Base-by-base conservation (phyloP, 2,113 vertebrate genomes). In the Nothoprocta pentlandii region DNA sequence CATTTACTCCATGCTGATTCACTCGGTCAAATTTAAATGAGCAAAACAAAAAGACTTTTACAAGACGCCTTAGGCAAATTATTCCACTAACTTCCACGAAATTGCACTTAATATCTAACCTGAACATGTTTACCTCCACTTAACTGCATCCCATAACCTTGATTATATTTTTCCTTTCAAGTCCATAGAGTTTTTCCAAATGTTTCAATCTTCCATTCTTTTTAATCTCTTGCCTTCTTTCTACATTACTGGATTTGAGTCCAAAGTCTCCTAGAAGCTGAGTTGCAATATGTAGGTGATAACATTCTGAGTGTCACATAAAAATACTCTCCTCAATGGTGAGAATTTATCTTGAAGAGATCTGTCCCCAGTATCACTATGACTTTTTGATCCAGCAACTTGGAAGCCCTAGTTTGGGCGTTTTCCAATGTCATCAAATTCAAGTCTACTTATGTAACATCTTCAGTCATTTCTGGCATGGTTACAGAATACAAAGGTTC, bases 361-460 rank as follows among this genome's bases (percentile, higher is more conserved):
- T n/a, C 53, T 54, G 46, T 44, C 56, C 75, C 34, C 28, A 39
- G 5, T 19, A 80, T n/a, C 56, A 71, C 49, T 30, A 9, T 8
- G 96, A 97, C 95, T 96, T 97, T 95, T 94, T 6, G 7, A 39
- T 80, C 67, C 81, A 39, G 32, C 19, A 70, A 51, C 56, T 41
- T 77, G 61, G 61, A 86, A 36, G n/a, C 92, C 70, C 83, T 87
- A 53, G 10, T 95, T 84, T 63, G 81, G 80, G 56, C 61, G 56
- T 94, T 90, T 77, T 81, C 87, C 80, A 76, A 32, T 8, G 85
- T 78, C 15, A 53, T 59, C 44, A 92, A 96, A 39, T 59, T 96
- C 74, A 95, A 79, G 34, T 96, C 92, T 54, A 89, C 92, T 3
- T 94, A 96, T 32, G 75, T 94, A 54, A 95, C 96, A 80, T 95